These are phyloP conservation scores for Pycnonotus jocosus DNA, from an alignment of 2,113 vertebrate species.

Conservation along the genomic window DNA sequence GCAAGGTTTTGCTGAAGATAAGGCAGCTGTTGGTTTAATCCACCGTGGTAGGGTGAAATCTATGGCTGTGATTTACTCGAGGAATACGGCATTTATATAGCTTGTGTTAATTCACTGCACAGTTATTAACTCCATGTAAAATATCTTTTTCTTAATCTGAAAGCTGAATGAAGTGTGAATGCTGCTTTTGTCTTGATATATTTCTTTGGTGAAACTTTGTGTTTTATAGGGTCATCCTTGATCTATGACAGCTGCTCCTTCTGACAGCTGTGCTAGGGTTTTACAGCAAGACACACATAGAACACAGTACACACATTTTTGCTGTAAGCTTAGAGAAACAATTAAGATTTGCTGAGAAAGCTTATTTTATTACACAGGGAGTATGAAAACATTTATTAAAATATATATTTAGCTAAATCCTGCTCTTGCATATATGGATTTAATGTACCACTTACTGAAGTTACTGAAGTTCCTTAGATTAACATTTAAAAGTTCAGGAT, in stretches of 20 bases:
- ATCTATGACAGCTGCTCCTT: neutral
- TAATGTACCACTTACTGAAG: neutral
- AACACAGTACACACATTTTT: neutral
- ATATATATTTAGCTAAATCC: neutral
- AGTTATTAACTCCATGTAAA: neutral
- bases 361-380: neutral
- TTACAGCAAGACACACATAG: neutral
- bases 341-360: neutral
- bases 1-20: neutral
- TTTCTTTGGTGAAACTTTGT: neutral
- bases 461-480: neutral
- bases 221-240: neutral
- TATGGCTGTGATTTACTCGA: neutral
- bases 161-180: neutral
- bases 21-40: neutral
- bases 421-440: neutral
- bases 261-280: neutral
- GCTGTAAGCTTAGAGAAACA: neutral
- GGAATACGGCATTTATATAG: neutral
- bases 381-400: neutral
- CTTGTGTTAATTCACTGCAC: neutral
- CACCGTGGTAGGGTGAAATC: rapidly evolving
- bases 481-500: neutral
- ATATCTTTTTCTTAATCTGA: neutral
- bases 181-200: neutral